Evolutionary conservation across 2,797 vertebrate species (phyloP).

Genomic region (Balearica regulorum): DNA sequence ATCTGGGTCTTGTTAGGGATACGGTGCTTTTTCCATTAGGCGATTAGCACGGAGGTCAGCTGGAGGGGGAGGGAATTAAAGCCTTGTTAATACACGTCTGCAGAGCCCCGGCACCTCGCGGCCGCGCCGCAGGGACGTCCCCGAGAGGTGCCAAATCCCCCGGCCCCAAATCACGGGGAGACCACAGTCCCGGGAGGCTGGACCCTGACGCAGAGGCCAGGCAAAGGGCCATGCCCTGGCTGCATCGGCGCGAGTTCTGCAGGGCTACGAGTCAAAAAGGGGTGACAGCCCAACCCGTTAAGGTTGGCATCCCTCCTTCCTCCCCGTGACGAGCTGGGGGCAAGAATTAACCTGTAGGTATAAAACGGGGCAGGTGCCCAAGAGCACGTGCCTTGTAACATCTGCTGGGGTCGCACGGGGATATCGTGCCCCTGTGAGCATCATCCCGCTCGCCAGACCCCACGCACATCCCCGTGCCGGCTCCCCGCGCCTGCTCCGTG

Average conservation of each 20-base stretch:
- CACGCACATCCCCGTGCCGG: fast-evolving
- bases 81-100: not conserved
- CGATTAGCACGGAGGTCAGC: constrained; percentile 31
- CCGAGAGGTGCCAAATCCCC: not conserved
- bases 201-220: not conserved
- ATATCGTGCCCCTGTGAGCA: not conserved
- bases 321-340: not conserved
- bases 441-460: fast-evolving
- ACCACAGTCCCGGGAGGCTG: not conserved
- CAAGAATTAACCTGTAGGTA: not conserved
- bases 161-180: fast-evolving
- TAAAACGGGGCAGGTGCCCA: fast-evolving
- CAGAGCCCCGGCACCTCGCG: not conserved
- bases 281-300: fast-evolving
- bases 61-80: constrained; percentile 2
- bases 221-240: not conserved
- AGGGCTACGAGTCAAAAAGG: not conserved
- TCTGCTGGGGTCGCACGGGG: not conserved
- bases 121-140: not conserved
- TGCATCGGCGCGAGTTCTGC: fast-evolving
- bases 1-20: constrained; percentile 16
- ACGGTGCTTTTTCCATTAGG: constrained; percentile 33
- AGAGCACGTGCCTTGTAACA: fast-evolving
- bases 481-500: not conserved
- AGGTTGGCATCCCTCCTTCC: not conserved